These are phyloP conservation scores for Bergia sp. DNA, from an alignment of 92 coral and sea anemone species.

Conservation along the genomic window DNA sequence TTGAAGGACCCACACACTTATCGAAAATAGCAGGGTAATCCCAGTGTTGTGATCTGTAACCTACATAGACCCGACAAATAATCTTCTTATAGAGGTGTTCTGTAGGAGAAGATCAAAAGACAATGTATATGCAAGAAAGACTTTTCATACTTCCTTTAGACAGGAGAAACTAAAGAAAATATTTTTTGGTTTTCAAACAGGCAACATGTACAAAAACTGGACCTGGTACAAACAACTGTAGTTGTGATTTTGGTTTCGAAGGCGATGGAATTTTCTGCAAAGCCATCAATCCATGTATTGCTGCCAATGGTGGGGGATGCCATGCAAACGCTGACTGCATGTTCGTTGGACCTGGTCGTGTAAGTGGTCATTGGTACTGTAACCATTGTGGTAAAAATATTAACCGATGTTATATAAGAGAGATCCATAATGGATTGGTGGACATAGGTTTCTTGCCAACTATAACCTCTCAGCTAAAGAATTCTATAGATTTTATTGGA, in stretches of 20 bases:
- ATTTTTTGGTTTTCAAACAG: constrained; percentile 35
- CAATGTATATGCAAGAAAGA: background rate
- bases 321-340: constrained; percentile 83
- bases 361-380: constrained; percentile 10
- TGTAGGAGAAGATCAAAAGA: no score
- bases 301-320: constrained; percentile 62
- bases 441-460: no score
- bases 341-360: constrained; percentile 91
- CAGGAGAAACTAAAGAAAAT: background rate
- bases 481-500: no score
- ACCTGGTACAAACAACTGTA: constrained; percentile 84
- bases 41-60: no score
- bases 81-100: no score
- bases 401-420: no score
- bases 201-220: constrained; percentile 84
- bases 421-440: no score
- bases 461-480: no score
- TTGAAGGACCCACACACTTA: no score
- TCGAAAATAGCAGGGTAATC: no score
- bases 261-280: constrained; percentile 86
- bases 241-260: constrained; percentile 75
- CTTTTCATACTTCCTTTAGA: background rate
- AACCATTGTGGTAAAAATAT: no score
- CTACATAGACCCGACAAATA: no score
- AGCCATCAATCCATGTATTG: constrained; percentile 75